Base-by-base conservation (phyloP, 2,113 vertebrate genomes). In the Limnothrissa miodon region DNA sequence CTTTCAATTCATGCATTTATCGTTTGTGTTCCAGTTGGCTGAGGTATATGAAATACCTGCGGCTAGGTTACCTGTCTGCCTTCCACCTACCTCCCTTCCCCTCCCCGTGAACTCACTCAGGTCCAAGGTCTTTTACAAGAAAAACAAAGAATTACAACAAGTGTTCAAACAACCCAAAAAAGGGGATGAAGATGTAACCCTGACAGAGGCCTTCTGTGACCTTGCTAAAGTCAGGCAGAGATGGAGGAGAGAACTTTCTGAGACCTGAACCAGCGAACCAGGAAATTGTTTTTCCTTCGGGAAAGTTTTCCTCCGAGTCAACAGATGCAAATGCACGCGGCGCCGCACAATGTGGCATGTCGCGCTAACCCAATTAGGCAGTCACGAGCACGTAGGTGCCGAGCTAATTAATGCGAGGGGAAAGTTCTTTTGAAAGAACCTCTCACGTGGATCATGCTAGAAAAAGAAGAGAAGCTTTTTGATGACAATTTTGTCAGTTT, bases 311-410 rank as follows among this genome's bases (percentile, higher is more conserved):
- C 19, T 29, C 78, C 23, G 74, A 81, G 82, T 78, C 84, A 84
- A 66, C 87, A 86, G 85, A 83, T 87, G 86, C 83, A 66, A 87
- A 88, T 89, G 25, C 4, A 19, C 85, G 86, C 81, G 83, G 62
- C 84, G 79, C 39, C 78, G 84, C 78, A 78, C 84, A 84, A 80
- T 45, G 81, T 86, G 80, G 84, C 81, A 83, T 59, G 74, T 83
- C 46, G 82, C 82, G 70, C 81, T 82, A 81, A 83, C 84, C 88
- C 81, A 87, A 87, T 86, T 87, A 89, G 80, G 82, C 70, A 80
- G 81, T 86, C 70, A 80, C 45, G 81, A 74, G 62, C 45, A 46
- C 25, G 33, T 80, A 83, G 80, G 45, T 81, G 81, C 42, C 79
- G 78, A 78, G 84, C 84, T 89, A 87, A 86, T 66, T 79, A 39